Percentiles rank a stretch among this genome's conserved stretches.
Conservation (phyloP, 1,140 invertebrate genomes). For the Papilio xuthus region DNA sequence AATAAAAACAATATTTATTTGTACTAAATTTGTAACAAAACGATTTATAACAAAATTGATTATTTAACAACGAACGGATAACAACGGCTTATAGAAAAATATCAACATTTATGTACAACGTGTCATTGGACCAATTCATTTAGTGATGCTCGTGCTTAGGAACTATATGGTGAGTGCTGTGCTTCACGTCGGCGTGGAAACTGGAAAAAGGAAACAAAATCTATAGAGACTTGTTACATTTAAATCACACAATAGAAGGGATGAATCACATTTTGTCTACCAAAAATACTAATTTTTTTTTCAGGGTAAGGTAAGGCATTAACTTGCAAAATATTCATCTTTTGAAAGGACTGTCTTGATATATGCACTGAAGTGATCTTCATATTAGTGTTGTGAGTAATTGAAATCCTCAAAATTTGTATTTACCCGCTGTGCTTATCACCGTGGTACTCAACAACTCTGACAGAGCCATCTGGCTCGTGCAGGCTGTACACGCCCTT, state of each 20-base stretch:
- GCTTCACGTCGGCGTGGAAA: slow-evolving; percentile 59
- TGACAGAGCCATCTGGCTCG: slow-evolving; percentile 56
- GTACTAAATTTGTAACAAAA: slow-evolving; percentile 3
- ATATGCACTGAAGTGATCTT: no score
- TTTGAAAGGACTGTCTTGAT: no score
- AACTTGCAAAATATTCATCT: no score
- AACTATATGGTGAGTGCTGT: slow-evolving; percentile 57
- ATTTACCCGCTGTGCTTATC: slow-evolving; percentile 78
- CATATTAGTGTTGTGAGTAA: no score
- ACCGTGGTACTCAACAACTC: slow-evolving; percentile 81
- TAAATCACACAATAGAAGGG: no score
- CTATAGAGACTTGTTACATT: no score
- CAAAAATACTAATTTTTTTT: no score
- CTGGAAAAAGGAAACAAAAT: slow-evolving; percentile 51
- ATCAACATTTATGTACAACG: neutral
- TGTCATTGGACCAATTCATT: slow-evolving; percentile 11
- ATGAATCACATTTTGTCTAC: no score
- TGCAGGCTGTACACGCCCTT: slow-evolving; percentile 61
- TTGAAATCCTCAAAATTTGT: neutral
- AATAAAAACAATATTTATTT: slow-evolving; percentile 9
- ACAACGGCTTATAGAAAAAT: neutral
- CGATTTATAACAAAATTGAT: neutral
- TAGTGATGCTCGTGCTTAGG: slow-evolving; percentile 50
- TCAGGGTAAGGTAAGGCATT: no score
- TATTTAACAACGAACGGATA: slow-evolving; percentile 15